A percentile compares a stretch with the other conserved stretches of the same genome.
Conservation (phyloP, 2,888 invertebrate species). For the Cremastobaeus sp. region DNA sequence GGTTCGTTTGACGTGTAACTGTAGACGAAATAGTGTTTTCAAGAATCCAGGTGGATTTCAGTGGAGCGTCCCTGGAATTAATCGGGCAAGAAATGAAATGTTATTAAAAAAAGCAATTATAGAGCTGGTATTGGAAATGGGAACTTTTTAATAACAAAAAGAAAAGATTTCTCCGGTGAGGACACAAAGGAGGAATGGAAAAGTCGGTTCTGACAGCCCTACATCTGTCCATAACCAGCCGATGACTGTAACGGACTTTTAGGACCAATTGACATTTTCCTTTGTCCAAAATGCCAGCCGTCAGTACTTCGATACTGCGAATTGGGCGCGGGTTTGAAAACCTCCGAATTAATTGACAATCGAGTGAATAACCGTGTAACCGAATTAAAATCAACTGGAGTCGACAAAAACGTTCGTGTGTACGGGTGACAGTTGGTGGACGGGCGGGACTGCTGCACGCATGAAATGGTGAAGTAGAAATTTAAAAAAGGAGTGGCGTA, state of each 20-base stretch:
- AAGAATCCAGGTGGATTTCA: no score
- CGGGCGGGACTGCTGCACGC: background rate
- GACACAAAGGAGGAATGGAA: no score
- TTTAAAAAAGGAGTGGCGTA: constrained; percentile 51
- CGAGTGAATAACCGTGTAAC: background rate
- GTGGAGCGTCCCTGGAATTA: no score
- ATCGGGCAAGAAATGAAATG: no score
- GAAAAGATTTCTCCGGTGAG: constrained; percentile 10
- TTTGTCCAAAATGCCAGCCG: constrained; percentile 58
- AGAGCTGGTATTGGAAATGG: no score
- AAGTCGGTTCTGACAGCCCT: constrained; percentile 36
- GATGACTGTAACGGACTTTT: constrained; percentile 44
- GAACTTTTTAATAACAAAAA: constrained; percentile 1
- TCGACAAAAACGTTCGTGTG: no score
- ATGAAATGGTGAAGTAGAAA: background rate
- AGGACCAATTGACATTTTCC: constrained; percentile 56
- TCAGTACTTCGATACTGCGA: no score
- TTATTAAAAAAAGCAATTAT: no score
- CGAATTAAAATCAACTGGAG: background rate
- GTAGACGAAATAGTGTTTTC: no score
- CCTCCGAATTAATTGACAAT: background rate
- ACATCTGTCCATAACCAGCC: constrained; percentile 29
- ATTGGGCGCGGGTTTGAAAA: constrained; percentile 3
- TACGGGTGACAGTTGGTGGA: no score
- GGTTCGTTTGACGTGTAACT: no score